Conservation (phyloP, 2,888 invertebrate genomes). For the Hyppa rectilinea region DNA sequence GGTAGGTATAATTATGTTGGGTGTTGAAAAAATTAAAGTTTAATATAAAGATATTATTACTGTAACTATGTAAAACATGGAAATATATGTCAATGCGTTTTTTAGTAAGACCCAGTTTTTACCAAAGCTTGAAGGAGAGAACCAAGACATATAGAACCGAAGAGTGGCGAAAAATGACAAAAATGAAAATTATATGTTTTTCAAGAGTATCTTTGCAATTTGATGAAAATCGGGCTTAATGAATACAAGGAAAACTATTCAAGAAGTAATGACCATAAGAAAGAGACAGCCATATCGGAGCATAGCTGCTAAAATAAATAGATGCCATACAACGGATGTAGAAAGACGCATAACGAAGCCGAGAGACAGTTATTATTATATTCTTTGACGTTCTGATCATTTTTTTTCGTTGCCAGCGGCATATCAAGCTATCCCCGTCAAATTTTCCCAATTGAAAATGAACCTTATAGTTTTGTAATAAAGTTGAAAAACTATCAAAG, state of each 20-base stretch:
- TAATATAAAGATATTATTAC: too few relatives aligned
- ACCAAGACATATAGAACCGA: not conserved
- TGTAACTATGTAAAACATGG: too few relatives aligned
- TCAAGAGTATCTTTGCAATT: not conserved
- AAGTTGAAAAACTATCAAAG: too few relatives aligned
- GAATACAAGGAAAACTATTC: not conserved
- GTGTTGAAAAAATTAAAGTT: too few relatives aligned
- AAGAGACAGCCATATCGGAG: not conserved
- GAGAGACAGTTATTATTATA: too few relatives aligned
- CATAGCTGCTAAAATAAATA: not conserved
- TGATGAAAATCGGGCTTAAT: not conserved
- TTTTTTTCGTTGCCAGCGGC: too few relatives aligned
- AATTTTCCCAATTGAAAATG: too few relatives aligned
- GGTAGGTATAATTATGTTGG: too few relatives aligned
- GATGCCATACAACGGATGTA: constrained; percentile 1
- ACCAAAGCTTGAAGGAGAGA: not conserved
- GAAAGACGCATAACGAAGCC: not conserved
- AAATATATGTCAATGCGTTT: too few relatives aligned
- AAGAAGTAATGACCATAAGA: not conserved
- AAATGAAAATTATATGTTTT: not conserved
- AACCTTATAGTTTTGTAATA: too few relatives aligned
- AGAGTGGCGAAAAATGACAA: not conserved
- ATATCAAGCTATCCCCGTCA: too few relatives aligned
- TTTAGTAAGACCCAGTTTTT: not conserved
- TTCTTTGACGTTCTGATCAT: not conserved